Base-by-base conservation (phyloP, 2,888 invertebrate species). In the Temnothorax rugatulus region DNA sequence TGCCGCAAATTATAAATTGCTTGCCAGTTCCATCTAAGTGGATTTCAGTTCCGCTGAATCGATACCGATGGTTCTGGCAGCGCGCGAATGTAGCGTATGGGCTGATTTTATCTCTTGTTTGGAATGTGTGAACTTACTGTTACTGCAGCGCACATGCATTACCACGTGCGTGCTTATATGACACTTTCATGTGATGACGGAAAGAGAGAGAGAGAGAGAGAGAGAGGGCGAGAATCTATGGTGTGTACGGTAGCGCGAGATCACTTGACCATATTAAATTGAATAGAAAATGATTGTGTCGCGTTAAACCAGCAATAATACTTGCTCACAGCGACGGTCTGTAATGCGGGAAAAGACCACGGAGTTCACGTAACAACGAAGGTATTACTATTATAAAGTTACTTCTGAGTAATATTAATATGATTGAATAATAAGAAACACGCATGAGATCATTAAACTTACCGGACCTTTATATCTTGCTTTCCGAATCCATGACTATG, bases 211-310 rank as follows among this genome's bases (percentile, higher is more conserved):
- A 38, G 38, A 38, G 38, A 38, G 68, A 68, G 57, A 77, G 4
- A 64, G 77, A 34, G 44, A 25, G 29, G n/a, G 57, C 69, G 76
- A 85, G 69, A 86, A 81, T 88, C 84, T 87, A 74, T 81, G 68
- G 86, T 91, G 84, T 90, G 90, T 90, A 86, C 75, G 85, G 69
- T 88, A 83, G 94, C 94, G 94, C 93, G 93, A 94, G 94, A 92
- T 91, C 93, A 91, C 90, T 94, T 92, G 94, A 93, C 91, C 83
- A 83, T 34, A 63, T 64, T 73, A 83, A 69, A 50, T 41, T 64
- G 76, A 66, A 38, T 38, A 7, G 1, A 13, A 34, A 68, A 18
- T 57, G 29, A n/a, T 68, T 38, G 15, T 41, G 2, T 15, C 21
- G 9, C 4, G 4, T 77, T 15, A 34, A 34, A 34, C 18, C 21